phyloP scores from a whole-genome alignment of 2,113 vertebrate genomes.

The Dipodomys spectabilis region DNA sequence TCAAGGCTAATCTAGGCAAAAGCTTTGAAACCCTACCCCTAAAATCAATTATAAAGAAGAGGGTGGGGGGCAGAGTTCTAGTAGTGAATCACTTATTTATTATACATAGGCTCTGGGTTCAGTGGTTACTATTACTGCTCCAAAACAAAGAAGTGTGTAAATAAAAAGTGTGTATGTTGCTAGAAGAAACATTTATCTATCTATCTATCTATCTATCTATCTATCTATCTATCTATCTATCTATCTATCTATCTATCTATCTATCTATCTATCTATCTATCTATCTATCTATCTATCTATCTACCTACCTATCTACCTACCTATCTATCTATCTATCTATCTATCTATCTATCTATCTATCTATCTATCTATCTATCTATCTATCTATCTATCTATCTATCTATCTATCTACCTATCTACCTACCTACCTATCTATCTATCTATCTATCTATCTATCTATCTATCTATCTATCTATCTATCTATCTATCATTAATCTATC shows the following conservation, averaged over 20 bases:
- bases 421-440: background rate
- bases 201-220: background rate
- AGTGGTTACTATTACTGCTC: too few species aligned
- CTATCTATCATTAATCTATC: background rate
- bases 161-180: too few species aligned
- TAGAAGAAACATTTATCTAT: background rate
- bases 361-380: background rate
- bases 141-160: background rate
- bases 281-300: background rate
- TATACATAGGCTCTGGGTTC: too few species aligned
- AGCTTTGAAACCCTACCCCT: too few species aligned
- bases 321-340: background rate
- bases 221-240: background rate
- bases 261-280: background rate
- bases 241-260: background rate
- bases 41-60: too few species aligned
- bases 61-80: too few species aligned
- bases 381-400: background rate
- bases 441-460: background rate
- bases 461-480: background rate
- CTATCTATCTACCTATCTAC: background rate
- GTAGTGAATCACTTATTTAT: too few species aligned
- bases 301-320: too few species aligned
- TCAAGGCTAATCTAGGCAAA: too few species aligned
- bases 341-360: background rate